Evolutionary conservation across 1,140 invertebrate species (phyloP), one percentile per base, ranked within the genome.

Genomic region (Nebria ingens): DNA sequence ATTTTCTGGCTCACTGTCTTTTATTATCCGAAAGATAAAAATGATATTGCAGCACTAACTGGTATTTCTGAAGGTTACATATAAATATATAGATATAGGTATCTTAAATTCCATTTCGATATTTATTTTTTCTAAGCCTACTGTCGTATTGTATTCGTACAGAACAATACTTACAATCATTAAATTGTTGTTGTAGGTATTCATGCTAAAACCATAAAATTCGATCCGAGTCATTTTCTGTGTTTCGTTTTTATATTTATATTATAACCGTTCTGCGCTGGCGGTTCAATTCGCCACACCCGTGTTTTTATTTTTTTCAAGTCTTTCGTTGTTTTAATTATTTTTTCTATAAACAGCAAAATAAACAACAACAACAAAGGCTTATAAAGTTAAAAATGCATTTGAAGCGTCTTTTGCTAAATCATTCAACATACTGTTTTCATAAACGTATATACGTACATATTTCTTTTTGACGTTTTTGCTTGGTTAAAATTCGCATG

Each of bases 1-100:
- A 45, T 45, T 45, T 45, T 45, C 40, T 17, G 40, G 9, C 17
- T 45, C 40, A 17, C 9, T 45, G 40, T 45, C 6, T 17, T 45
- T 45, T 45, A 45, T 45, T 45, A 9, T 45, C 40, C 40, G 4
- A 11, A 4, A 45, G 40, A 45, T 45, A 45, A 45, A 45, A 45
- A 45, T 45, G 40, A 45, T 45, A 45, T 45, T 17, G 40, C n/a
- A n/a, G 17, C 15, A 6, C 15, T 9, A 17, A 45, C 17, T 6
- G 40, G 40, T 11, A 45, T 45, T 29, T 29, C n/a, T n/a, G n/a
- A n/a, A n/a, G n/a, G n/a, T n/a, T n/a, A n/a, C n/a, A n/a, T n/a
- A n/a, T n/a, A n/a, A n/a, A n/a, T n/a, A n/a, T n/a, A n/a, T n/a
- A n/a, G n/a, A n/a, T n/a, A n/a, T n/a, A n/a, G n/a, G n/a, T n/a